Base-by-base conservation (phyloP, 2,888 invertebrate species). In the Ectropis crepuscularia region DNA sequence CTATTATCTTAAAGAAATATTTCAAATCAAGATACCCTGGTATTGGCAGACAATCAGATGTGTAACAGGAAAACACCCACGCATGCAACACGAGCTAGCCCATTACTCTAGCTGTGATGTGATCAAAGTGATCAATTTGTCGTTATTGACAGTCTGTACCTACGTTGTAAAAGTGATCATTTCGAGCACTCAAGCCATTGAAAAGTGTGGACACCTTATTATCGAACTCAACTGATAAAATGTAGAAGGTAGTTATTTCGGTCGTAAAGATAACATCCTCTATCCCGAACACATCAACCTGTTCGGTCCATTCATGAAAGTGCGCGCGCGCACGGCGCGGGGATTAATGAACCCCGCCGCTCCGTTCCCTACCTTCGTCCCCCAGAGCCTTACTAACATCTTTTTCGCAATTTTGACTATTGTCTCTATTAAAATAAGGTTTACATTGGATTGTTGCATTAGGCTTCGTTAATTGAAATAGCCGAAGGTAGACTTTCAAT, bases 231-330 rank as follows among this genome's bases (percentile, higher is more conserved):
- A 12, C 48, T 66, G 65, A 68, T 57, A 64, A 63, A 54, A 63
- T 46, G 42, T 63, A 54, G 49, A 65, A 48, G 61, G 50, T 63
- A 28, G 16, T 67, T 65, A 46, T 66, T 66, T 65, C 58, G 42
- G 58, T 71, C 50, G 53, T 63, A 63, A 69, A 67, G 74, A 73
- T 64, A 70, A 65, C 90, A 89, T 28, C 85, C 90, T 90, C 84
- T 92, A 85, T 73, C 70, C 68, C 69, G 79, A 82, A 90, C 86
- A 88, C 87, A 91, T 91, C 91, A 92, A 92, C 92, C 92, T 92
- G 92, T 92, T 92, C 87, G 88, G 86, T 84, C 89, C 92, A 92
- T 92, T 92, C 92, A 92, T 92, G 90, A 92, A 92, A 92, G 92
- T 92, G 92, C 92, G 92, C 90, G 92, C 82, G 90, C 91, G 91